Percentiles rank a stretch among this genome's conserved stretches.
phyloP scores from a whole-genome alignment of 2,888 invertebrate species.

The Rugalucina vietnamica region DNA sequence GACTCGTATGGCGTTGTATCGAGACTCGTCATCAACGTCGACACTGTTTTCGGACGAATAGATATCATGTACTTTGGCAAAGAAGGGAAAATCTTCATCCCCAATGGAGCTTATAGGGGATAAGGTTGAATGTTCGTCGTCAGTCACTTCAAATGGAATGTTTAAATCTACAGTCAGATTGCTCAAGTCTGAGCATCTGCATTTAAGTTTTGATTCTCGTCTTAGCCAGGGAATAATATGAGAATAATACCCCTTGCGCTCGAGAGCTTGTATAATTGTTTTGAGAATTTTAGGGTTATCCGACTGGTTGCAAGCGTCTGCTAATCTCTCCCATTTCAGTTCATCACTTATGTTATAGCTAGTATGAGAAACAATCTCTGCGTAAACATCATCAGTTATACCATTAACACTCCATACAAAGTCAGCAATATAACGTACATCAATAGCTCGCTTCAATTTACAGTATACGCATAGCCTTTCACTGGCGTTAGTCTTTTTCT shows the following conservation, averaged over 20 bases:
- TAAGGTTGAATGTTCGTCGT: background rate
- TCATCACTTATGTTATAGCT: background rate
- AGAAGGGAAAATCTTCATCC: background rate
- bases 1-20: background rate
- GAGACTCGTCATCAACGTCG: background rate
- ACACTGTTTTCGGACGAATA: background rate
- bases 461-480: background rate
- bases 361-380: background rate
- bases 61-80: background rate
- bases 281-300: background rate
- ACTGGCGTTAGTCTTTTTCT: background rate
- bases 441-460: background rate
- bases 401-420: background rate
- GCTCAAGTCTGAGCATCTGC: background rate
- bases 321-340: background rate
- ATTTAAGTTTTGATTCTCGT: background rate
- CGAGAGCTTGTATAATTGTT: background rate
- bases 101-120: background rate
- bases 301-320: background rate
- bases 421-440: background rate
- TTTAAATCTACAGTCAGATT: background rate
- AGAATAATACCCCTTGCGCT: slow-evolving; percentile 2
- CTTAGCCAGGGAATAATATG: background rate
- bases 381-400: background rate
- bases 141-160: background rate